Evolutionary conservation across 2,888 invertebrate species (phyloP).

Genomic region (Drosophila setosimentum): DNA sequence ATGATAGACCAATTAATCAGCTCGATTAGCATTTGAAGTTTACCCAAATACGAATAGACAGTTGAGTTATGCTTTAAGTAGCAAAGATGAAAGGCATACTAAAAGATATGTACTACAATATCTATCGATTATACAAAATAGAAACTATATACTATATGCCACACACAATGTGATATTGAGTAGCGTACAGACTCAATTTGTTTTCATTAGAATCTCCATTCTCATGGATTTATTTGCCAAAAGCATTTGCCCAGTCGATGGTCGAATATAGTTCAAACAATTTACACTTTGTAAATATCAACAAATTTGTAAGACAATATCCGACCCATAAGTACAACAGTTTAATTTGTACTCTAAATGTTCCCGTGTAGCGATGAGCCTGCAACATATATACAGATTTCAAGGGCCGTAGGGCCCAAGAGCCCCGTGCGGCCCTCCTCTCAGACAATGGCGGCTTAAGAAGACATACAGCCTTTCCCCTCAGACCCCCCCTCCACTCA

Average conservation of each 20-base stretch:
- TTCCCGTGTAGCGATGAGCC: constrained; percentile 10
- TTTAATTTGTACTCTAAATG: constrained; percentile 29
- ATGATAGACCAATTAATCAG: not conserved
- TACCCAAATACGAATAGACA: not conserved
- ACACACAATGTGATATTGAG: not conserved
- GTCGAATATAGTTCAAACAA: not conserved
- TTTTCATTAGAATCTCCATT: not conserved
- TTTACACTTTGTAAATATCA: not conserved
- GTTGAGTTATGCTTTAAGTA: not conserved
- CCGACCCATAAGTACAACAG: constrained; percentile 11
- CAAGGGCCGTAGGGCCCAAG: constrained; percentile 27
- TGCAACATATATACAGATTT: constrained; percentile 10
- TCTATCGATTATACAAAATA: not conserved
- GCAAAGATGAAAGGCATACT: not conserved
- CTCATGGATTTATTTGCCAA: not conserved
- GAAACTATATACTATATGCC: not conserved
- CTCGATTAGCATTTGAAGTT: not conserved
- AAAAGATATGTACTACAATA: not conserved
- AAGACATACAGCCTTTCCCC: constrained; percentile 17
- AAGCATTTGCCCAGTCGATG: not conserved
- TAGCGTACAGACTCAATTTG: not conserved
- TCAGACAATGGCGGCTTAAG: constrained; percentile 49
- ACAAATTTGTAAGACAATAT: constrained; percentile 9
- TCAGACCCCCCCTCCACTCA: not conserved
- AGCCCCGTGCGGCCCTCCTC: constrained; percentile 23